A percentile compares a stretch with the other conserved stretches of the same genome.
phyloP scores from a whole-genome alignment of 1,140 invertebrate genomes.

The Formica selysi region DNA sequence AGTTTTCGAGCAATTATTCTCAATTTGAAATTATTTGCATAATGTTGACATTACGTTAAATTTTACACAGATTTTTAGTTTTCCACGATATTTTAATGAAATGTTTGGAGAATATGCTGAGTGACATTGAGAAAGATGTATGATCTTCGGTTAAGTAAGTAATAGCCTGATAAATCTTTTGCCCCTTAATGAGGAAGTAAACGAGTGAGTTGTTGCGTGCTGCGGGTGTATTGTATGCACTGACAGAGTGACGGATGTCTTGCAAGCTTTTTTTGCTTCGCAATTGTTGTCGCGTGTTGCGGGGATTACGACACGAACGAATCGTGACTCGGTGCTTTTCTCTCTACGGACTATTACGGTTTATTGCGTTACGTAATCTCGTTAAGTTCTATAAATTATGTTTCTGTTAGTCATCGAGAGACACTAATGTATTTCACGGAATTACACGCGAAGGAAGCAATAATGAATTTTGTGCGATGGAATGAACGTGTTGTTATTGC shows the following conservation, averaged over 20 bases:
- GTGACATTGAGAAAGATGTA: constrained; percentile 52
- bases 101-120: neutral
- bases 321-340: constrained; percentile 48
- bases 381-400: constrained; percentile 43
- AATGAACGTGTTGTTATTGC: neutral
- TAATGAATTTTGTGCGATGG: neutral
- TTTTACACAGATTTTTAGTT: neutral
- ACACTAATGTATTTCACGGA: neutral
- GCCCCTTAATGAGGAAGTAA: constrained; percentile 63
- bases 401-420: neutral
- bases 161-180: constrained; percentile 40
- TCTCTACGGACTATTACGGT: constrained; percentile 51
- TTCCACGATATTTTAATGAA: neutral
- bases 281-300: constrained; percentile 58
- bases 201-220: constrained; percentile 60
- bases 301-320: constrained; percentile 66
- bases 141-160: constrained; percentile 28
- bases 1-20: neutral
- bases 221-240: constrained; percentile 13
- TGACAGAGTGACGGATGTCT: constrained; percentile 71
- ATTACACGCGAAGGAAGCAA: neutral
- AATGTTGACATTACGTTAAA: neutral
- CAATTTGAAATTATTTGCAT: neutral
- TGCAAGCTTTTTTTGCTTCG: constrained; percentile 51
- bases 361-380: constrained; percentile 64